phyloP scores from a whole-genome alignment of 2,888 invertebrate species.

The Meiosimyza platycephala region DNA sequence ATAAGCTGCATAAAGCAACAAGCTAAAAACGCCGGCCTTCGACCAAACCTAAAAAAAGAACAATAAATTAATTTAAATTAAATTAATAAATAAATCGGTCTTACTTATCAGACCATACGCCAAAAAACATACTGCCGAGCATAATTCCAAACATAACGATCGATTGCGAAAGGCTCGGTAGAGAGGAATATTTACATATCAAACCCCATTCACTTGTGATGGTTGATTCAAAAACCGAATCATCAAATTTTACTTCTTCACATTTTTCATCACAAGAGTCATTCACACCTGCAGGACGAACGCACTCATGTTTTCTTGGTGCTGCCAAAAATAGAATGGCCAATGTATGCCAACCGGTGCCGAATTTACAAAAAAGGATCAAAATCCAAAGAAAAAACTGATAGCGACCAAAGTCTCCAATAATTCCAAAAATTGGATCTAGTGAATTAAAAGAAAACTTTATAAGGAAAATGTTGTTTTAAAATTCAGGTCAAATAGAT shows the following conservation, averaged over 20 bases:
- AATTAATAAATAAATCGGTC: conserved; percentile 49
- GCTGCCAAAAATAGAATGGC: conserved; percentile 83
- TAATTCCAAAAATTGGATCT: conserved; percentile 77
- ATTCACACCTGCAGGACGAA: conserved; percentile 44
- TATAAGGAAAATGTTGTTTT: too few relatives aligned
- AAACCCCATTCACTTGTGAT: conserved; percentile 82
- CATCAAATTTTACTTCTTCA: conserved; percentile 71
- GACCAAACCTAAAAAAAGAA: conserved; percentile 73
- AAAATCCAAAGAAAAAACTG: conserved; percentile 78
- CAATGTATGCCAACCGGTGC: conserved; percentile 84
- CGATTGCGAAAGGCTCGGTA: conserved; percentile 81
- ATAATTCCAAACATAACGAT: conserved; percentile 83
- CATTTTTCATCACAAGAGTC: conserved; percentile 71
- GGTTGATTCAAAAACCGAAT: conserved; percentile 76
- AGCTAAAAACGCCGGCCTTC: conserved; percentile 78
- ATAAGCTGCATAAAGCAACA: conserved; percentile 80
- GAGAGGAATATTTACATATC: conserved; percentile 70
- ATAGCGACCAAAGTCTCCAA: conserved; percentile 81
- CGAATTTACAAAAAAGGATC: conserved; percentile 79
- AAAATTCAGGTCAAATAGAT: too few relatives aligned
- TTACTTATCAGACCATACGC: conserved; percentile 82
- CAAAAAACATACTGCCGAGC: conserved; percentile 80
- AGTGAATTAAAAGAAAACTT: too few relatives aligned
- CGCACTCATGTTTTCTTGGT: conserved; percentile 72
- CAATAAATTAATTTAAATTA: too few relatives aligned